A percentile compares a stretch with the other conserved stretches of the same genome.
Conservation (phyloP, 2,888 invertebrate genomes). For the Phalera bucephala region DNA sequence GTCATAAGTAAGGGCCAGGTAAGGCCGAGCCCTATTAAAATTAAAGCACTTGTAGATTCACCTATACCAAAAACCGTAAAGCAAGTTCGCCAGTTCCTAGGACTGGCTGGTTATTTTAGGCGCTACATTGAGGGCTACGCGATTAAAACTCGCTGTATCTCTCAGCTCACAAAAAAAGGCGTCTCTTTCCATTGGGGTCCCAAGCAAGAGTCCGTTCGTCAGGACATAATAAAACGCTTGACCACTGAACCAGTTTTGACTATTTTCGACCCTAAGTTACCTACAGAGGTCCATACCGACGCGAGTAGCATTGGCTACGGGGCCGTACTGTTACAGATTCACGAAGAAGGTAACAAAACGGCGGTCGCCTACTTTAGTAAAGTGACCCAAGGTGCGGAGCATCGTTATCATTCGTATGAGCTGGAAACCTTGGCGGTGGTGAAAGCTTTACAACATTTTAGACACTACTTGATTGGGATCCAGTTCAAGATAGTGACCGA, state of each 20-base stretch:
- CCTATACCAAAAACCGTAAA: too few species aligned
- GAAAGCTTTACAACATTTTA: constrained; percentile 23
- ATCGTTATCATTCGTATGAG: constrained; percentile 26
- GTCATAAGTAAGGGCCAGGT: too few species aligned
- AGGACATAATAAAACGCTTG: constrained; percentile 5
- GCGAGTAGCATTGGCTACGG: constrained; percentile 10
- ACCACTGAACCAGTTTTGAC: constrained; percentile 17
- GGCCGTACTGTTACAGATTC: constrained; percentile 13
- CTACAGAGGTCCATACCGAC: constrained; percentile 15
- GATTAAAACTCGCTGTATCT: too few species aligned
- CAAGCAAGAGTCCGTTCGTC: constrained; percentile 6
- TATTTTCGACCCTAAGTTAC: constrained; percentile 13
- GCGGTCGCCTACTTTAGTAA: constrained; percentile 19
- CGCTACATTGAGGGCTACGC: too few species aligned
- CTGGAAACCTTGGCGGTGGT: constrained; percentile 24
- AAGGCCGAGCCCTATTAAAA: too few species aligned
- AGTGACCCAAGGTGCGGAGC: constrained; percentile 19
- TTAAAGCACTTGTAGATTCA: too few species aligned
- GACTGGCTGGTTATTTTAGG: too few species aligned
- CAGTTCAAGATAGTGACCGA: constrained; percentile 28
- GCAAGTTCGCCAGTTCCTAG: too few species aligned
- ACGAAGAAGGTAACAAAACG: constrained; percentile 4
- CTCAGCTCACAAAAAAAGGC: too few species aligned
- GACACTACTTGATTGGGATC: constrained; percentile 23
- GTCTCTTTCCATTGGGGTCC: constrained; percentile 7